Evolutionary conservation across 2,797 vertebrate species (phyloP).

Genomic region (Danio jaintianensis): DNA sequence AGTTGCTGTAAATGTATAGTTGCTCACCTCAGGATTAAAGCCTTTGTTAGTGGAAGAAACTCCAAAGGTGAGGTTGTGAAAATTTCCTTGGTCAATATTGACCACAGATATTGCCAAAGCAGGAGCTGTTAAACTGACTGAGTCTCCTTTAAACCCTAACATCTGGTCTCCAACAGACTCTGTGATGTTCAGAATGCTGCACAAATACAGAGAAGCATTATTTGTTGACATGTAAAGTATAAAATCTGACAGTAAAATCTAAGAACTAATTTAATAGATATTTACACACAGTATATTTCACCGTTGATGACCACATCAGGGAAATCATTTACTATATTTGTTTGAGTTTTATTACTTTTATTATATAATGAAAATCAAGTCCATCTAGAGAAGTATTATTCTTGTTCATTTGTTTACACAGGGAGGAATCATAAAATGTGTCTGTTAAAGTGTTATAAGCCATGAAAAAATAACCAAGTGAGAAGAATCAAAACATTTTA

Average conservation of each 20-base stretch:
- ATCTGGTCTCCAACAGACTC: slow-evolving; percentile 84
- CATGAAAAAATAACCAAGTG: no score
- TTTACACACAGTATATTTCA: not conserved
- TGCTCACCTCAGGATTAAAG: slow-evolving; percentile 78
- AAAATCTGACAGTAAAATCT: slow-evolving; percentile 5
- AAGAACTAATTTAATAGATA: slow-evolving; percentile 1
- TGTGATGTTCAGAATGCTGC: slow-evolving; percentile 85
- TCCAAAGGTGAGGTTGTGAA: slow-evolving; percentile 82
- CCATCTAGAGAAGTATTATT: no score
- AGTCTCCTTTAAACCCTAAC: slow-evolving; percentile 69
- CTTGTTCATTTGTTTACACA: no score
- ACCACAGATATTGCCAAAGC: slow-evolving; percentile 80
- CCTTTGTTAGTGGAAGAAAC: slow-evolving; percentile 73
- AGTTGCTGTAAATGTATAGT: not conserved
- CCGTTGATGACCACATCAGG: not conserved
- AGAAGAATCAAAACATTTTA: no score
- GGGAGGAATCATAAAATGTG: no score
- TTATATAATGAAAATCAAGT: slow-evolving; percentile 7
- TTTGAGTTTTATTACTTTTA: slow-evolving; percentile 9
- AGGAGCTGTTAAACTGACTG: slow-evolving; percentile 68
- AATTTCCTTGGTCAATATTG: slow-evolving; percentile 70
- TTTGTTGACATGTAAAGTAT: not conserved
- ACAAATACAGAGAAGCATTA: slow-evolving; percentile 1
- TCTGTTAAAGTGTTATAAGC: no score
- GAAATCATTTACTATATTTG: not conserved